Evolutionary conservation across 2,797 vertebrate genomes (phyloP).

Genomic region (Scomberomorus guttatus): DNA sequence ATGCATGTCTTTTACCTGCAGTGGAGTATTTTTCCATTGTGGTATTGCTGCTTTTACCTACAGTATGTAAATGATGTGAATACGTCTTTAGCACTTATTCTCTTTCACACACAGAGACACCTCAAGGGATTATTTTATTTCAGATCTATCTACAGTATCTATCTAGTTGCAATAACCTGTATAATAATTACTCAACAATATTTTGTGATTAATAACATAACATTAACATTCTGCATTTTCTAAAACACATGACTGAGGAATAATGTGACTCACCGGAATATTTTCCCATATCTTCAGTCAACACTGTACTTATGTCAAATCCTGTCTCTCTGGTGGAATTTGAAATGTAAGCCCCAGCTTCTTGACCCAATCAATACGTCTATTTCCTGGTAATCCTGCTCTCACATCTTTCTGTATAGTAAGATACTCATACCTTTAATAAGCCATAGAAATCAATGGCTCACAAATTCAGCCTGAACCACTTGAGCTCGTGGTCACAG

Average conservation of each 20-base stretch:
- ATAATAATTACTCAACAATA: neutral
- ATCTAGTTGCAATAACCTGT: neutral
- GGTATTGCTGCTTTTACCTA: no score
- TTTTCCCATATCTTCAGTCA: slow-evolving; percentile 44
- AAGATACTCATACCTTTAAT: slow-evolving; percentile 84
- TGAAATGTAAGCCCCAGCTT: slow-evolving; percentile 72
- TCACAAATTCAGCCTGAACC: slow-evolving; percentile 79
- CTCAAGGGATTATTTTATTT: no score
- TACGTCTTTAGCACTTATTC: no score
- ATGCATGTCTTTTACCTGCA: no score
- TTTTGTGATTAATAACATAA: neutral
- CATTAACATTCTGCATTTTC: neutral
- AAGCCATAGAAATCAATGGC: slow-evolving; percentile 84
- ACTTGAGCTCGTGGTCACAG: slow-evolving; percentile 67
- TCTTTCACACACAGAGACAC: no score
- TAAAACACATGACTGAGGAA: neutral
- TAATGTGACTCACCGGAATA: slow-evolving; percentile 41
- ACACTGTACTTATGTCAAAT: slow-evolving; percentile 46
- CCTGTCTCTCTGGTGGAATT: slow-evolving; percentile 60
- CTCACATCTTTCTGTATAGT: slow-evolving; percentile 79
- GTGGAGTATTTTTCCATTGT: no score
- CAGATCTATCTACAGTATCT: no score
- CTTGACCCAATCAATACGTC: slow-evolving; percentile 82
- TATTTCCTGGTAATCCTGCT: slow-evolving; percentile 84
- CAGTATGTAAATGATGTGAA: no score